Percentiles rank a stretch among this genome's conserved stretches.
These are phyloP conservation scores for Gari tellinella DNA, from an alignment of 2,888 invertebrate genomes.

Conservation along the genomic window DNA sequence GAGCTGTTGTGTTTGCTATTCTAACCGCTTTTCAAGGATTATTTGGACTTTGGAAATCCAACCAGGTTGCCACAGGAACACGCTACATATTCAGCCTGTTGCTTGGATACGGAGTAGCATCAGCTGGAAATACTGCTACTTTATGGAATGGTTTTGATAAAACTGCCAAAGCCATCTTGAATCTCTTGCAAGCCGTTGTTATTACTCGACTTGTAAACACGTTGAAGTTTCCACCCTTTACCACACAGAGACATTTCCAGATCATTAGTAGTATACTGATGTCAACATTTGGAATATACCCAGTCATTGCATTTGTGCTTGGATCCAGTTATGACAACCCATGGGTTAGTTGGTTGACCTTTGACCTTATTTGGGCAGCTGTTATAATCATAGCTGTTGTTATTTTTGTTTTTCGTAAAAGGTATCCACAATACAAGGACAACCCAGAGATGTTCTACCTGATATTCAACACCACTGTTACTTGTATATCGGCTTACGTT, in stretches of 20 bases:
- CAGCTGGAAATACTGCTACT: slow-evolving; percentile 3
- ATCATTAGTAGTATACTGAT: too few relatives aligned
- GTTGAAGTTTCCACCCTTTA: too few relatives aligned
- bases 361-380: slow-evolving; percentile 18
- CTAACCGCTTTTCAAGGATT: too few relatives aligned
- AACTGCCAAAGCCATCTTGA: not conserved
- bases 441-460: slow-evolving; percentile 4
- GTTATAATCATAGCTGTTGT: not conserved
- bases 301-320: slow-evolving; percentile 4
- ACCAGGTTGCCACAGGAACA: not conserved
- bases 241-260: too few relatives aligned
- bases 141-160: slow-evolving; percentile 20
- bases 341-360: slow-evolving; percentile 16
- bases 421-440: slow-evolving; percentile 7
- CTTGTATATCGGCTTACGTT: slow-evolving; percentile 8
- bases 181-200: too few relatives aligned
- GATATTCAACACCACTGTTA: slow-evolving; percentile 1
- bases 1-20: too few relatives aligned
- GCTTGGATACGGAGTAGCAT: slow-evolving; percentile 9
- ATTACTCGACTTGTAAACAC: too few relatives aligned
- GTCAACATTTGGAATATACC: too few relatives aligned
- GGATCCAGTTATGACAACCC: slow-evolving; percentile 15
- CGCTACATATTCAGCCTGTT: slow-evolving; percentile 16
- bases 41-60: too few relatives aligned
- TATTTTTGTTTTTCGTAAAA: slow-evolving; percentile 4